Evolutionary conservation across 2,113 vertebrate genomes (phyloP), one percentile per base, ranked within the genome.

Genomic region (Lepus timidus): DNA sequence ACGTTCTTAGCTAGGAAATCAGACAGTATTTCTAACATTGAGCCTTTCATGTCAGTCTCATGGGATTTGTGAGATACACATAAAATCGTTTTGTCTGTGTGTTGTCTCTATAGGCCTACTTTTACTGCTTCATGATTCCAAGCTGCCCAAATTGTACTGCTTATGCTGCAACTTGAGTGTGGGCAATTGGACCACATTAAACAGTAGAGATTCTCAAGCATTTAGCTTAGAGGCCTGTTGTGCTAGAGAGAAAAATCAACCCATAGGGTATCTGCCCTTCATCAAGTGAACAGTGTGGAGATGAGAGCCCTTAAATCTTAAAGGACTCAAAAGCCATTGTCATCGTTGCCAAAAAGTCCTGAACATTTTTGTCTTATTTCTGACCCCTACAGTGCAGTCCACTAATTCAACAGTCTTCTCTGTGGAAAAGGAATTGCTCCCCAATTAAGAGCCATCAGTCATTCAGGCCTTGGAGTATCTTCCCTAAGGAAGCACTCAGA

Each of bases 321-420:
- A 96, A 97, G 96, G 95, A 96, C 93, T 96, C 88, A 95, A 97
- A 97, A 93, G 84, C 84, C 51, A 94, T 62, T 88, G 80, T 74
- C 94, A 92, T 96, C 79, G 97, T 97, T 84, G 81, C 93, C 96
- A 96, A 88, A 92, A 98, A 85, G 93, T 97, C 71, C 75, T 89
- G 33, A 82, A 90, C 85, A 75, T 61, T 85, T 73, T 44, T 74
- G 44, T 75, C 64, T 86, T 62, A 92, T 93, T 91, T 92, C 85
- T 96, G 88, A 95, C 64, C 88, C 90, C 90, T 71, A 95, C 29
- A 0, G 92, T 25, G 85, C 64, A 88, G 79, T 90, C 93, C 61
- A 91, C 68, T 71, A 94, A 93, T 65, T 88, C 58, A 39, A 88
- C 22, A 11, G 58, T 55, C 71, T 76, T 95, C 44, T 90, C 68